phyloP scores from a whole-genome alignment of 1,140 invertebrate genomes.

The Caenorhabditis briggsae region DNA sequence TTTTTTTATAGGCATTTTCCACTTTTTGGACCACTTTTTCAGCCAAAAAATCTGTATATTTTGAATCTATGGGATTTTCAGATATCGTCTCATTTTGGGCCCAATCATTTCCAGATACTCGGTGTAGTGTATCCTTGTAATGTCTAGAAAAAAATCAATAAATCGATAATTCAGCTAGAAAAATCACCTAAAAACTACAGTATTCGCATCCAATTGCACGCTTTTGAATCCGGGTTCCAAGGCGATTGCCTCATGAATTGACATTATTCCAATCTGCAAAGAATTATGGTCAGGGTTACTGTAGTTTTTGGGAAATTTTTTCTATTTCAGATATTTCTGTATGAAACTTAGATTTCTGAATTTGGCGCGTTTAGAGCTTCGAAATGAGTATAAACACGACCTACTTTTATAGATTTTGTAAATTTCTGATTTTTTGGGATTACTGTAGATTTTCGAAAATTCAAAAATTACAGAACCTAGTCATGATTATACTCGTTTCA shows the following conservation, averaged over 20 bases:
- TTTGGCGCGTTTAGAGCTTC: too few species aligned
- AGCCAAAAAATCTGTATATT: not conserved
- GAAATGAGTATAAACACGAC: too few species aligned
- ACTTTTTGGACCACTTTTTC: not conserved
- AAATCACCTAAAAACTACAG: not conserved
- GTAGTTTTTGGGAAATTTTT: too few species aligned
- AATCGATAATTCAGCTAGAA: not conserved
- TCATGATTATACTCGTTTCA: too few species aligned
- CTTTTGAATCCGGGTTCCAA: constrained; percentile 5
- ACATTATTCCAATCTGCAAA: constrained; percentile 34
- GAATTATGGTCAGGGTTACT: not conserved
- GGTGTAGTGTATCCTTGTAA: constrained; percentile 9
- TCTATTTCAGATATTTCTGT: not conserved
- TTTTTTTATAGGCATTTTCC: constrained; percentile 1
- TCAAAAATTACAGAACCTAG: too few species aligned
- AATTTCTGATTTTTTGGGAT: too few species aligned
- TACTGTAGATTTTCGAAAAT: too few species aligned
- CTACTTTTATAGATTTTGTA: too few species aligned
- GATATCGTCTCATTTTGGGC: not conserved
- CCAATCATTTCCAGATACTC: constrained; percentile 12
- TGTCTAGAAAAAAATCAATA: not conserved
- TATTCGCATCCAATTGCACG: not conserved
- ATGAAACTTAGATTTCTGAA: too few species aligned
- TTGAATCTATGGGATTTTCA: not conserved
- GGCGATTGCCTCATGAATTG: not conserved